A percentile compares a stretch with the other conserved stretches of the same genome.
Conservation (phyloP, 2,888 invertebrate species). For the Xanthorhoe spadicearia region DNA sequence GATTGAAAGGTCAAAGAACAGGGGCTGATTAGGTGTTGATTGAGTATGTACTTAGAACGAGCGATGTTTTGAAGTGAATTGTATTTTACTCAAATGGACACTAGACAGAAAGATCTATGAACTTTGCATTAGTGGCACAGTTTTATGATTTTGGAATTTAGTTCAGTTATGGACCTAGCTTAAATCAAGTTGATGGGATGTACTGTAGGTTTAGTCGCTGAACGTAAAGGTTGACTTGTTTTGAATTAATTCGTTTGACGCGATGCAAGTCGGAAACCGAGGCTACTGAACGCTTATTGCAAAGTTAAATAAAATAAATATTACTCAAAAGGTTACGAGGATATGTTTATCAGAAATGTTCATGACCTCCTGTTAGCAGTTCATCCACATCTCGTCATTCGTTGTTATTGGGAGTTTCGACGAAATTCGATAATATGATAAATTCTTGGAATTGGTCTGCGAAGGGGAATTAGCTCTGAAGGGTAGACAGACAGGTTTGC, state of each 20-base stretch:
- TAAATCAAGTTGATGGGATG: no score
- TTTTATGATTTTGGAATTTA: not conserved
- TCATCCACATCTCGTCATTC: constrained; percentile 31
- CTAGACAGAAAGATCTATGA: not conserved
- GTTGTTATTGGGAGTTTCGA: constrained; percentile 16
- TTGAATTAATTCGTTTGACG: no score
- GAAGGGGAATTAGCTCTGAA: not conserved
- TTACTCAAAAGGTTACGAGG: constrained; percentile 20
- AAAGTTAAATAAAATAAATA: constrained; percentile 21
- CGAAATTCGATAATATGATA: constrained; percentile 3
- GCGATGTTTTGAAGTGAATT: constrained; percentile 52
- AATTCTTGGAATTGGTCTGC: not conserved
- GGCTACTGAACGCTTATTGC: not conserved
- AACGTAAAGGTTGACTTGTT: no score
- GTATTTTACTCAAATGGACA: constrained; percentile 20
- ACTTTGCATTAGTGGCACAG: not conserved
- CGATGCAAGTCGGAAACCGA: no score
- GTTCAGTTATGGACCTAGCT: no score
- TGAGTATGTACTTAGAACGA: constrained; percentile 60
- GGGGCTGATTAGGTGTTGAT: constrained; percentile 69
- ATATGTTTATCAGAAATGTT: constrained; percentile 31
- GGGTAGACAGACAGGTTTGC: not conserved
- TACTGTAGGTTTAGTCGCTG: no score
- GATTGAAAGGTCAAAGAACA: constrained; percentile 78
- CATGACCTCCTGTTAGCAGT: constrained; percentile 47